Base-by-base conservation (phyloP, 2,888 invertebrate species). In the Clanis bilineata region DNA sequence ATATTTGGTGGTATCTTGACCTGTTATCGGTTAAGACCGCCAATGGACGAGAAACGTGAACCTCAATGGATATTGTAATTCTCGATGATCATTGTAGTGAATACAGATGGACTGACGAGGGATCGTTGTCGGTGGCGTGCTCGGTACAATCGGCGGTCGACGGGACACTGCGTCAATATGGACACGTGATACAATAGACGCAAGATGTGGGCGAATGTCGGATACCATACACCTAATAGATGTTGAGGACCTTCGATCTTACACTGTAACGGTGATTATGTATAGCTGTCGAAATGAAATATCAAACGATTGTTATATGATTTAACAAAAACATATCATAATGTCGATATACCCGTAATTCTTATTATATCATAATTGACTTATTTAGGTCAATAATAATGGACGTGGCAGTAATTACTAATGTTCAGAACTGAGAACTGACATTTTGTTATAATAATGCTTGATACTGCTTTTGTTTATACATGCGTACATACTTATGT, bases 111-210 rank as follows among this genome's bases (percentile, higher is more conserved):
- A 71, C 72, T 90, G 90, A 90, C 88, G 79, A 77, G 89, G 89
- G 90, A 86, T 82, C 84, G 77, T 81, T 83, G 86, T 86, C 80
- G 77, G 74, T 71, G 69, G 72, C 69, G 73, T n/a, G n/a, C n/a
- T n/a, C n/a, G n/a, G n/a, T 70, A 83, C 85, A 83, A 82, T 82
- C 79, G 81, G 72, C 77, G 82, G 81, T 82, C 79, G 81, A 72
- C 77, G 82, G 81, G 84, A 85, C 80, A 81, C 80, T 77, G 82
- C 89, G 89, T 89, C 90, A 90, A 90, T 90, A 90, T 86, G 85
- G 84, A 88, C 85, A 81, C 80, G 70, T 71, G 66, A 67, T 69
- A 83, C 83, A 85, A 88, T 85, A 79, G 80, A 68, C 64, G 70
- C 72, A 79, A 76, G 80, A 88, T 86, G 85, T 85, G 82, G 84